Evolutionary conservation across 53 echinoderm and acorn worm species (phyloP), one percentile per base, ranked within the genome.

Genomic region (Temnopleurus reevesii): DNA sequence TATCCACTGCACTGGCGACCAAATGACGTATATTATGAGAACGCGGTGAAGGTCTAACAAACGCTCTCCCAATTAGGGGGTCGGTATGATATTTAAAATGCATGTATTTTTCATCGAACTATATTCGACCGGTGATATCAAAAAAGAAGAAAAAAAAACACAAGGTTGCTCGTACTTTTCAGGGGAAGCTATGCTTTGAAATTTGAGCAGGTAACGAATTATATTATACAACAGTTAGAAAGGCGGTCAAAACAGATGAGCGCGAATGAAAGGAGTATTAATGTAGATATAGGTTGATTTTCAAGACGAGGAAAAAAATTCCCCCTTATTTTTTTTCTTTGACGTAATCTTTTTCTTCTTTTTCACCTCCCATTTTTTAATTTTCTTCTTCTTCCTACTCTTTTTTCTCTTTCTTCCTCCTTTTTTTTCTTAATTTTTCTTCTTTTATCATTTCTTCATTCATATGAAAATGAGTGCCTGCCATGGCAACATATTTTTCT

Each of bases 11-110:
- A 71, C 21, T 36, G 71, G 36, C 41, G 71, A 71, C 43, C 36
- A 71, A 8, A 71, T 71, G 71, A 71, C 71, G 71, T 41, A 7
- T 71, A 38, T 71, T 12, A 71, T 71, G 23, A 21, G 13, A 71
- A 21, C 5, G 41, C 36, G 71, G 43, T 71, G 71, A 71, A 41
- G 71, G 71, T 71, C 41, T 71, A 43, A 49, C 18, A 36, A 71
- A 71, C 71, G 71, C 71, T 71, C 5, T 71, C 15, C 41, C 71
- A 71, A 71, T 71, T 71, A 71, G 71, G 41, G n/a, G 71, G 41
- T 34, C 38, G 6, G 41, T 41, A 71, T 71, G 71, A 71, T 71
- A 71, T 71, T 71, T 71, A 71, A 71, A 71, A 71, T 38, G 8
- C 71, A 71, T 71, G 71, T 71, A 38, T 71, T 19, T 71, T 71